A percentile compares a stretch with the other conserved stretches of the same genome.
Conservation (phyloP, 2,113 vertebrate genomes). For the Romanogobio albipinnatus region DNA sequence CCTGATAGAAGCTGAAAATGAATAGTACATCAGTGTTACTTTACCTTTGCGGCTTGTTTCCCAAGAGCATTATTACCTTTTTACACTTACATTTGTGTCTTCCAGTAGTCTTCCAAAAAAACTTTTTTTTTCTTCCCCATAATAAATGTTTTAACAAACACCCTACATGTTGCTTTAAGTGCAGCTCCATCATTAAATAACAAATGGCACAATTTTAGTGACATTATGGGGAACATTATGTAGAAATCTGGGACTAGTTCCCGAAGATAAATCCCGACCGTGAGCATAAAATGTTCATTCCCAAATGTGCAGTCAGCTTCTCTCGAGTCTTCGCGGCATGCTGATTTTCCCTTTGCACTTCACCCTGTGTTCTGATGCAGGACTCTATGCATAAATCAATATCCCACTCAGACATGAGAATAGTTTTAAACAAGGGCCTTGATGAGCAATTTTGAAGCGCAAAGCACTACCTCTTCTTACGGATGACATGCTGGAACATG, state of each 20-base stretch:
- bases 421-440: slow-evolving; percentile 15
- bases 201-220: not conserved
- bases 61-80: slow-evolving; percentile 13
- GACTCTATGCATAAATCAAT: slow-evolving; percentile 30
- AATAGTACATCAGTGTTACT: slow-evolving; percentile 1
- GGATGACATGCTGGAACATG: slow-evolving; percentile 19
- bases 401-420: slow-evolving; percentile 32
- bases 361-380: slow-evolving; percentile 1
- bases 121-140: not conserved
- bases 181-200: slow-evolving; percentile 2
- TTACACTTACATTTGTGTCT: not conserved
- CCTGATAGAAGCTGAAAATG: not conserved
- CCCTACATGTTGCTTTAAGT: not conserved
- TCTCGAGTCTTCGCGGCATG: not conserved
- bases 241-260: not conserved
- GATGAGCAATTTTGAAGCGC: slow-evolving; percentile 19
- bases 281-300: slow-evolving; percentile 21
- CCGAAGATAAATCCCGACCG: not conserved
- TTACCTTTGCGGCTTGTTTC: not conserved
- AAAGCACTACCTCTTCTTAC: not conserved
- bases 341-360: slow-evolving; percentile 5
- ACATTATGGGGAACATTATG: slow-evolving; percentile 7
- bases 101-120: not conserved
- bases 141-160: slow-evolving; percentile 4
- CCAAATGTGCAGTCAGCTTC: slow-evolving; percentile 3